Evolutionary conservation across 2,797 vertebrate genomes (phyloP).

Genomic region (Leontocebus nigricollis): DNA sequence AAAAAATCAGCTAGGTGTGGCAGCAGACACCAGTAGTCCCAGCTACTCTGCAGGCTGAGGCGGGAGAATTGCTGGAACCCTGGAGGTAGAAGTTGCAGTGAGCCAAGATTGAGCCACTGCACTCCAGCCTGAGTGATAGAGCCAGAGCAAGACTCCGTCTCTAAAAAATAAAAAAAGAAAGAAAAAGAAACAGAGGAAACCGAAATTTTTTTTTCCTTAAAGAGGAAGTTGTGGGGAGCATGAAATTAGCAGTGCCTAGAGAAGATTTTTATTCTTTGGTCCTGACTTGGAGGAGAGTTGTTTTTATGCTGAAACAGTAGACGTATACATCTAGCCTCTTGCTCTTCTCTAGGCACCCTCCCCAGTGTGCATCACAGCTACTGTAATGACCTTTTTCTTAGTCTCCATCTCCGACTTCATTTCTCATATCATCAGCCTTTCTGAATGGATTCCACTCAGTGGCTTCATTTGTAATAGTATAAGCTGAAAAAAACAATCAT

Average conservation of each 20-base stretch:
- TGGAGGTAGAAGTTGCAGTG: background rate
- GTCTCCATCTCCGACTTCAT: background rate
- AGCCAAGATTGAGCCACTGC: background rate
- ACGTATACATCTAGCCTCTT: background rate
- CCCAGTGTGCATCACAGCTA: fast-evolving
- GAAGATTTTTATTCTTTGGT: background rate
- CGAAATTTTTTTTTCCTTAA: background rate
- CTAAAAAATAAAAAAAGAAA: background rate
- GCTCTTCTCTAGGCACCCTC: background rate
- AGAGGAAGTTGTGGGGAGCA: background rate
- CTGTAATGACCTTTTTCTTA: no score
- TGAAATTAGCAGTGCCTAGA: background rate
- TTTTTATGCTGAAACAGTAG: background rate
- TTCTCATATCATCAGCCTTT: background rate
- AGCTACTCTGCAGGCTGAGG: background rate
- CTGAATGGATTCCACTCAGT: background rate
- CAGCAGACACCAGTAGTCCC: background rate
- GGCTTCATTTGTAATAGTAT: background rate
- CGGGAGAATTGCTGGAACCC: background rate
- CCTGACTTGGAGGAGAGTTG: background rate
- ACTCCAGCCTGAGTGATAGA: background rate
- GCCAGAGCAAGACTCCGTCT: background rate
- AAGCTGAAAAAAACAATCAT: background rate
- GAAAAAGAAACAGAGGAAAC: background rate
- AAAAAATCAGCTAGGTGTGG: background rate